Evolutionary conservation across 1,140 invertebrate genomes (phyloP).

Genomic region (Drosophila triauraria): DNA sequence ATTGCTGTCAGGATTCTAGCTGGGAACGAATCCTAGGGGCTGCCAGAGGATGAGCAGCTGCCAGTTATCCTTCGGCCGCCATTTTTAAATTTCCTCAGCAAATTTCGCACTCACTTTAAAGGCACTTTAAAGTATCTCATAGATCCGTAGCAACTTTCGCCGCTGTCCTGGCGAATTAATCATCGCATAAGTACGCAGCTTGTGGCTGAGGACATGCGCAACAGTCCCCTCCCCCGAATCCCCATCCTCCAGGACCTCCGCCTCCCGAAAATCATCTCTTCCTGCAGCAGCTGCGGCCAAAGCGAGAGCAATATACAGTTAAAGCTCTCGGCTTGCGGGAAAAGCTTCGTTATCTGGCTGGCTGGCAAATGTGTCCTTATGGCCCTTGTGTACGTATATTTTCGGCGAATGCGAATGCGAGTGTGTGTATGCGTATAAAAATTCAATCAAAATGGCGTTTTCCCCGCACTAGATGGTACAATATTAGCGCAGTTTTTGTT

Average conservation of each 20-base stretch:
- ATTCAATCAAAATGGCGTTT: conserved; percentile 76
- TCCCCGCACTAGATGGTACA: conserved; percentile 7
- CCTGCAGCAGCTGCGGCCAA: conserved; percentile 54
- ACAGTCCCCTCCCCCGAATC: conserved; percentile 47
- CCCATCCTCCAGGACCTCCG: not conserved
- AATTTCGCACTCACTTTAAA: conserved; percentile 57
- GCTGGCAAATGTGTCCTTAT: conserved; percentile 63
- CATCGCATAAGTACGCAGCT: conserved; percentile 63
- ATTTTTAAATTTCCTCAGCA: conserved; percentile 57
- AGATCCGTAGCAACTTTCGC: conserved; percentile 72
- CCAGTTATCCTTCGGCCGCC: conserved; percentile 22
- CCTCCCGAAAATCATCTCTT: conserved; percentile 17
- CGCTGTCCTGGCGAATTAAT: conserved; percentile 61
- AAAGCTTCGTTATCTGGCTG: conserved; percentile 78
- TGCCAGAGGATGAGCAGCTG: conserved; percentile 39
- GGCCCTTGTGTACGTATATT: conserved; percentile 35
- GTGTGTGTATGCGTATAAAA: conserved; percentile 45
- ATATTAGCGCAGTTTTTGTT: conserved; percentile 20
- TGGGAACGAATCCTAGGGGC: conserved; percentile 54
- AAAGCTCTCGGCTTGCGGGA: conserved; percentile 54
- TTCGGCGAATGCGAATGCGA: not conserved
- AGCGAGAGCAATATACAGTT: conserved; percentile 68
- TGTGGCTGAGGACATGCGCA: conserved; percentile 76
- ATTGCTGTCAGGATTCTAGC: conserved; percentile 71
- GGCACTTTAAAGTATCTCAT: conserved; percentile 22